These are phyloP conservation scores for Cydia splendana DNA, from an alignment of 1,140 invertebrate species.

Conservation along the genomic window DNA sequence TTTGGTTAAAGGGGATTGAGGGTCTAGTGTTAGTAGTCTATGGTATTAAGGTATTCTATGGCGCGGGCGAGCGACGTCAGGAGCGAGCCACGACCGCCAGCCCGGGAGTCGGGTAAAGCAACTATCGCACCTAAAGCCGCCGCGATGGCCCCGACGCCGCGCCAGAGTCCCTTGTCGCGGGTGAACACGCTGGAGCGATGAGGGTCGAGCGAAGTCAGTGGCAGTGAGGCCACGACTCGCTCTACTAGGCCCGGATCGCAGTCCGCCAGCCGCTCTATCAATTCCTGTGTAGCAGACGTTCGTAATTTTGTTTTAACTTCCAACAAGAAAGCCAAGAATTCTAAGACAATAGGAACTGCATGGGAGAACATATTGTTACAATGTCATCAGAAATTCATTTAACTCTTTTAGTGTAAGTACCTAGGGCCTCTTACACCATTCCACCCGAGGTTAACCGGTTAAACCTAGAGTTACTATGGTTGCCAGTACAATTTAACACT, in stretches of 20 bases:
- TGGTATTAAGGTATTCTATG: constrained; percentile 34
- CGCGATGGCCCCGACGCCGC: constrained; percentile 64
- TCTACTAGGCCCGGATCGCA: constrained; percentile 67
- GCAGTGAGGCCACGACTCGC: constrained; percentile 65
- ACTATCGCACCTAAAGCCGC: constrained; percentile 58
- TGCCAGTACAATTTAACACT: no score
- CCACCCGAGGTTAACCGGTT: no score
- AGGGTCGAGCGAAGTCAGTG: constrained; percentile 66
- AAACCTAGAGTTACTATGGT: no score
- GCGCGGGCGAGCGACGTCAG: constrained; percentile 65
- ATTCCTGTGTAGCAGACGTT: constrained; percentile 43
- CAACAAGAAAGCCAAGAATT: no score
- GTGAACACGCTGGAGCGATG: constrained; percentile 71
- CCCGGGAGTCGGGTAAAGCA: neutral
- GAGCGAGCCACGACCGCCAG: constrained; percentile 44
- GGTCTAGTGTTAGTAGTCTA: no score
- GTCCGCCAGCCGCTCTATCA: constrained; percentile 66
- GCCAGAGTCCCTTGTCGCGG: constrained; percentile 60
- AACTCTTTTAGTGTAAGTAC: no score
- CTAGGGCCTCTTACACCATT: no score
- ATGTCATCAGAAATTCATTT: no score
- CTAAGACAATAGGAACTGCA: no score
- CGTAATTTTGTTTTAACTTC: neutral
- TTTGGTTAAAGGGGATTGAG: no score
- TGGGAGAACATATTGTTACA: no score